A percentile compares a stretch with the other conserved stretches of the same genome.
Conservation (phyloP, 2,888 invertebrate genomes). For the Parnassius smintheus region DNA sequence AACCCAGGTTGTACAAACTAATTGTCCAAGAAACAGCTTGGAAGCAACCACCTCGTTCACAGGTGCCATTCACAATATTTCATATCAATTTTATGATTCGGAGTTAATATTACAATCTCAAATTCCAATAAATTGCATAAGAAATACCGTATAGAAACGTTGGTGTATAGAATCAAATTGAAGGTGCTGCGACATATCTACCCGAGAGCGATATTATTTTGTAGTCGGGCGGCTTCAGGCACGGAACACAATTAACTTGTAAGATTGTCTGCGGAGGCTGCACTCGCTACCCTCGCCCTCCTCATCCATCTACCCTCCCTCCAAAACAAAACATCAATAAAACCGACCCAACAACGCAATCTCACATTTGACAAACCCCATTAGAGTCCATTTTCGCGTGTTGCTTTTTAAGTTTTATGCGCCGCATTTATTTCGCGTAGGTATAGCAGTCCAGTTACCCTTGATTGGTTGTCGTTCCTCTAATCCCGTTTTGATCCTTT, state of each 20-base stretch:
- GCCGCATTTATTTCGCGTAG: constrained; percentile 80
- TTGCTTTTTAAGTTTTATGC: constrained; percentile 68
- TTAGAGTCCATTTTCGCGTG: constrained; percentile 43
- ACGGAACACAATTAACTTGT: constrained; percentile 82
- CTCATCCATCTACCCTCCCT: constrained; percentile 75
- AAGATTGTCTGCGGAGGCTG: constrained; percentile 81
- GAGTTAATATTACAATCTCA: no score
- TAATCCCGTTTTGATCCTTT: constrained; percentile 86
- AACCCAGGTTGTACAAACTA: no score
- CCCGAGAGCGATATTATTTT: constrained; percentile 71
- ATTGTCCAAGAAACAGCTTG: no score
- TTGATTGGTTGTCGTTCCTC: constrained; percentile 87
- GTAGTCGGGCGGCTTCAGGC: constrained; percentile 74
- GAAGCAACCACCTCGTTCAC: no score
- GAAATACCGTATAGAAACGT: constrained; percentile 12
- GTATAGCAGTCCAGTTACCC: constrained; percentile 82
- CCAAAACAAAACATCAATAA: constrained; percentile 81
- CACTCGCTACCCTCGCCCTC: constrained; percentile 72
- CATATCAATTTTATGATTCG: no score
- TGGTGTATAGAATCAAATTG: constrained; percentile 22
- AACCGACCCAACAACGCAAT: constrained; percentile 42
- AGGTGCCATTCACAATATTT: no score
- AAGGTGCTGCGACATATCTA: constrained; percentile 33
- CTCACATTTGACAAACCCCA: constrained; percentile 38
- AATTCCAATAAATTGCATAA: neutral